phyloP scores from a whole-genome alignment of 2,113 vertebrate genomes.

The Noctilio leporinus region DNA sequence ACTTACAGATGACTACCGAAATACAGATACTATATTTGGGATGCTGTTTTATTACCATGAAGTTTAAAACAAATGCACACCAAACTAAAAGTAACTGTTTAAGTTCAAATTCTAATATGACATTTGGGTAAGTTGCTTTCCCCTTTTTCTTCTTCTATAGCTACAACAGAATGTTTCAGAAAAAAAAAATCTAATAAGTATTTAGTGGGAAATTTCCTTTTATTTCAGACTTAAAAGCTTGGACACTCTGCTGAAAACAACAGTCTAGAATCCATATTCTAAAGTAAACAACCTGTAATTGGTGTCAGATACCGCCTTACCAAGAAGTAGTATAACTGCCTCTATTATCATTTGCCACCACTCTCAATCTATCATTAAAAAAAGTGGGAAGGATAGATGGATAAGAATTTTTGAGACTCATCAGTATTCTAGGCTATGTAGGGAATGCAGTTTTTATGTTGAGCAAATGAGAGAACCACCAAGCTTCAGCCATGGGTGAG shows the following conservation, averaged over 20 bases:
- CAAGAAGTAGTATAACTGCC: background rate
- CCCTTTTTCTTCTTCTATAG: background rate
- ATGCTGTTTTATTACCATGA: background rate
- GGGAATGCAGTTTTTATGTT: background rate
- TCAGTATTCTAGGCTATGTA: too few species aligned
- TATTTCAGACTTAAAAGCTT: background rate
- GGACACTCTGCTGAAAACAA: background rate
- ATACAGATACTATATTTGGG: background rate
- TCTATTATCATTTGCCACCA: too few species aligned
- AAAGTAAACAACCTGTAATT: background rate
- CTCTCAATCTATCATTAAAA: background rate
- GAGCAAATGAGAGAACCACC: background rate
- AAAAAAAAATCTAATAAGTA: background rate
- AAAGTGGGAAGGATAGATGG: background rate
- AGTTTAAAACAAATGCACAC: background rate
- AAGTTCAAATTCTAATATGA: background rate
- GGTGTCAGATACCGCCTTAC: background rate
- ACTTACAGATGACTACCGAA: background rate
- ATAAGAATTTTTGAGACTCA: background rate
- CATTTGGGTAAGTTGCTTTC: background rate
- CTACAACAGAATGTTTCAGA: background rate
- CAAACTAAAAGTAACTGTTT: background rate
- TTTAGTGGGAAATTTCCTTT: background rate
- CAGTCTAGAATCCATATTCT: fast-evolving
- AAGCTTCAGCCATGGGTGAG: background rate